Base-by-base conservation (phyloP, 2,888 invertebrate species). In the Brachypalpus laphriformis region DNA sequence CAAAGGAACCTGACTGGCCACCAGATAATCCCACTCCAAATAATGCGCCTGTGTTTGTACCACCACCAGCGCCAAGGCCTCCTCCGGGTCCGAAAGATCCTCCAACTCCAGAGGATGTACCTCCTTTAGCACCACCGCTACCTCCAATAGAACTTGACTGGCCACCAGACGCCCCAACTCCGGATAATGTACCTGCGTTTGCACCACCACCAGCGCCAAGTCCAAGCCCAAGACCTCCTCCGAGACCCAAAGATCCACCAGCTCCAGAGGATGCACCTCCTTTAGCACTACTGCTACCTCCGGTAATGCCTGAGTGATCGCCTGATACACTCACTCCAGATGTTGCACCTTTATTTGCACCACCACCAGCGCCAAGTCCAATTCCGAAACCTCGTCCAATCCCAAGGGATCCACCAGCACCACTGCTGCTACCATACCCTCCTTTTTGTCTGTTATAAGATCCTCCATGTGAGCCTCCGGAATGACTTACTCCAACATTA, bases 321-420 rank as follows among this genome's bases (percentile, higher is more conserved):
- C 20, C 57, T 22, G 57, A 37, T 8, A n/a, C 57, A 8, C 57
- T 37, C 7, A 37, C n/a, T 57, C 31, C 1, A 49, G 66, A 3
- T 37, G 65, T 40, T 18, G 70, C 37, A 1, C 49, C 49, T 11
- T 54, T 25, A n/a, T 31, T 49, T 11, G 25, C 18, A 8, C 54
- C 18, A 22, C 20, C 18, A 9, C 66, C 61, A 20, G 54, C 51
- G 6, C 54, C 68, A 14, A 51, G 8, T 16, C 51, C 68, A 2
- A 68, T 31, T 2, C 77, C 77, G 49, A 40, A 9, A 8, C 49
- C 20, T n/a, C 49, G 51, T 18, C 75, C 68, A 45, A 54, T 16
- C n/a, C 68, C 74, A 0, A 22, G 14, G 4, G 37, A 25, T 14
- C 63, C 72, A 45, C 40, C 18, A 7, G 11, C 25, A 9, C 25